Evolutionary conservation across 2,113 vertebrate species (phyloP), one percentile per base, ranked within the genome.

Genomic region (Plestiodon gilberti): DNA sequence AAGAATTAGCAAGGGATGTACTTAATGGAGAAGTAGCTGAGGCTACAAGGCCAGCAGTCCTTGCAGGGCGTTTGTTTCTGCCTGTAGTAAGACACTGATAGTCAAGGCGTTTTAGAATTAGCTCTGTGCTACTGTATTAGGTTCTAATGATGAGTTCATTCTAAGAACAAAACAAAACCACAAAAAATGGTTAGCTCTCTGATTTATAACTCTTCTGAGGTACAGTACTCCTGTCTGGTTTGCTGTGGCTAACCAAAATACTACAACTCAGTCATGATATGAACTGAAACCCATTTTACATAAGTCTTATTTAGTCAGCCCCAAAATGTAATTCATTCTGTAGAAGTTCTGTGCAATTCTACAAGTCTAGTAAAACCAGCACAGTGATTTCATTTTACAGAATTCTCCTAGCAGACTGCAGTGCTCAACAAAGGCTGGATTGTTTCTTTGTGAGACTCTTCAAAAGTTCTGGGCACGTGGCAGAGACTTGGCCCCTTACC

Each of bases 401-500:
- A 93, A 91, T 61, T 89, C 76, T 93, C 94, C 94, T 95, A 95
- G 95, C 96, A 97, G 96, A 96, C 85, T 97, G 96, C 88, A 93
- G 95, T 94, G 74, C 65, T 94, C 95, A 97, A 98, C 96, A 98
- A 97, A 97, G 96, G 92, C 93, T 89, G 87, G 93, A 96, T 97
- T 98, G 97, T 98, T 97, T 96, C 91, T 90, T 92, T 86, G 89
- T 93, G 94, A 93, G 96, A 97, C 97, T 94, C 94, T 95, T 96
- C 94, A 91, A 96, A 94, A 95, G 93, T 96, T 96, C 95, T 97
- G 95, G 97, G 97, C 96, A 95, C 90, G 92, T 92, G 94, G 96
- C 97, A 96, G 95, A 96, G 96, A 94, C 95, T 93, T 92, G 88
- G 92, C 91, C 96, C 95, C 96, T 97, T 97, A 98, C 97, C 96